Percentiles rank a stretch among this genome's conserved stretches.
Evolutionary conservation across 1,140 invertebrate genomes (phyloP).

Genomic region (Popillia japonica): DNA sequence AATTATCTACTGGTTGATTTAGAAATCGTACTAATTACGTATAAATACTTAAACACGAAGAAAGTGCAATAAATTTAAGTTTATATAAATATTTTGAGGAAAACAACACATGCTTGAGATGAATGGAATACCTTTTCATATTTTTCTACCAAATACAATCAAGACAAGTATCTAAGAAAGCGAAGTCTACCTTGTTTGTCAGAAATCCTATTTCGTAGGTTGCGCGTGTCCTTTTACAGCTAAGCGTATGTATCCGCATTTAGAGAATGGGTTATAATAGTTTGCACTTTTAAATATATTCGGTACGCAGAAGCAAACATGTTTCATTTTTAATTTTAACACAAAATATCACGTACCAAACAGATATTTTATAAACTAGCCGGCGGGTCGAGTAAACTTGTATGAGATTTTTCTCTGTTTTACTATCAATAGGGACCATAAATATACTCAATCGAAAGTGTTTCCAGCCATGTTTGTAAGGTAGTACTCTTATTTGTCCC

Average conservation of each 20-base stretch:
- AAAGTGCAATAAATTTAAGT: slow-evolving; percentile 17
- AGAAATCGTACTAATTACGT: background rate
- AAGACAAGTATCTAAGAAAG: slow-evolving; percentile 6
- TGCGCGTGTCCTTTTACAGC: background rate
- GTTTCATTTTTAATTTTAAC: background rate
- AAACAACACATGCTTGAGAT: background rate
- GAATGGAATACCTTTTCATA: slow-evolving; percentile 11
- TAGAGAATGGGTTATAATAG: slow-evolving; percentile 18
- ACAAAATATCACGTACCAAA: slow-evolving; percentile 6
- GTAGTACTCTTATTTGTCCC: slow-evolving; percentile 11
- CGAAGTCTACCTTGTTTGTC: slow-evolving; percentile 9
- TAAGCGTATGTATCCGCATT: slow-evolving; percentile 14
- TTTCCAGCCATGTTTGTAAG: background rate
- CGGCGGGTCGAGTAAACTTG: background rate
- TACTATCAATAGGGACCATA: background rate
- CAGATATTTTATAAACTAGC: background rate
- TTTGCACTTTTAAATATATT: slow-evolving; percentile 13
- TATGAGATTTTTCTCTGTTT: slow-evolving; percentile 2
- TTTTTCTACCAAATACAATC: slow-evolving; percentile 19
- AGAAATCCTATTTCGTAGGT: slow-evolving; percentile 9
- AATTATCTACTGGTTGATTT: background rate
- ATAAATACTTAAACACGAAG: background rate
- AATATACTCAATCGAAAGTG: background rate
- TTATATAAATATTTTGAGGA: background rate
- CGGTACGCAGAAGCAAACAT: slow-evolving; percentile 1